Evolutionary conservation across 2,797 vertebrate species (phyloP).

Genomic region (Clarias platycephalus): DNA sequence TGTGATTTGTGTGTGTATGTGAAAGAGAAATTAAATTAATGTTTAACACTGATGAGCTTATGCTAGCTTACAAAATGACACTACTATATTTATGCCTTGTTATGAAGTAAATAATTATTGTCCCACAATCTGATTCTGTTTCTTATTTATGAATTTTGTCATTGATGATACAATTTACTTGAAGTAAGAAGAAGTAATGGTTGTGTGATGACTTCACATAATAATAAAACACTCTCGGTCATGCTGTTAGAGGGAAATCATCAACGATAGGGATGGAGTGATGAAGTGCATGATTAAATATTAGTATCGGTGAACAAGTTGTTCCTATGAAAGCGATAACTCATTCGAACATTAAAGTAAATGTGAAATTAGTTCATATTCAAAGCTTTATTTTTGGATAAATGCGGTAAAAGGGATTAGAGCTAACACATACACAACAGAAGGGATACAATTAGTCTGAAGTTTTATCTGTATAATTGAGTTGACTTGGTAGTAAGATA

Average conservation of each 20-base stretch:
- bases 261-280: not conserved
- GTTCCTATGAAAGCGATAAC: not conserved
- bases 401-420: too few relatives aligned
- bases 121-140: conserved; percentile 7
- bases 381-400: too few relatives aligned
- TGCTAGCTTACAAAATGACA: conserved; percentile 60
- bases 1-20: conserved; percentile 46
- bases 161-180: not conserved
- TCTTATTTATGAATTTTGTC: not conserved
- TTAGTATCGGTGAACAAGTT: not conserved
- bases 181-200: not conserved
- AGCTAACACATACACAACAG: not conserved
- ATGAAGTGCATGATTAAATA: not conserved
- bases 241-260: not conserved
- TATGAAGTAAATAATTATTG: conserved; percentile 65
- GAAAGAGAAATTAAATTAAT: conserved; percentile 9
- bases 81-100: conserved; percentile 69
- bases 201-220: not conserved
- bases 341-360: not conserved
- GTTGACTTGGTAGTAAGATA: not conserved
- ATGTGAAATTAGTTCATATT: too few relatives aligned
- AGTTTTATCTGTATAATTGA: not conserved
- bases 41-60: conserved; percentile 43
- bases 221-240: not conserved
- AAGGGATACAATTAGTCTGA: not conserved